Percentiles rank a stretch among this genome's conserved stretches.
Evolutionary conservation across 2,888 invertebrate genomes (phyloP).

Genomic region (Trichopoda pennipes): DNA sequence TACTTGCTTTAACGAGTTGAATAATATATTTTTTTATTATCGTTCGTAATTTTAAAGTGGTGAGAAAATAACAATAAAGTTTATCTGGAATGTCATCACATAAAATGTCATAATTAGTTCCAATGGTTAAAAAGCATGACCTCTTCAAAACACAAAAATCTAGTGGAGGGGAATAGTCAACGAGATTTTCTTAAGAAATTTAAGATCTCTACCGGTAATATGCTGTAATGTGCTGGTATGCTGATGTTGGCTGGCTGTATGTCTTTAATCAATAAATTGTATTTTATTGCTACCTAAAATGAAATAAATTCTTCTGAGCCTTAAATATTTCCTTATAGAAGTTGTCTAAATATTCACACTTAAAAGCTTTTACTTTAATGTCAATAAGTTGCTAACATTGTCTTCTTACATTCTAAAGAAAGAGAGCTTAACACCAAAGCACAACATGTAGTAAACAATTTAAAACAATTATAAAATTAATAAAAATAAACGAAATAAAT

Average conservation of each 20-base stretch:
- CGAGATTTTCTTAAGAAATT: not conserved
- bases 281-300: conserved; percentile 36
- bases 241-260: not conserved
- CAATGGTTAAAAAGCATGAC: conserved; percentile 27
- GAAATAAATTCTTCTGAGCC: conserved; percentile 34
- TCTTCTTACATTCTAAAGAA: too few species aligned
- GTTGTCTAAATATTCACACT: too few species aligned
- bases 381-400: too few species aligned
- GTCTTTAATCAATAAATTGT: conserved; percentile 41
- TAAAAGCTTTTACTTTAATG: too few species aligned
- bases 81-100: conserved; percentile 50
- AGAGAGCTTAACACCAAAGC: too few species aligned
- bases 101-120: conserved; percentile 53
- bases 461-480: too few species aligned
- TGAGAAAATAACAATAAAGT: conserved; percentile 54
- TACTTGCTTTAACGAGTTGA: not conserved
- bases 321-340: not conserved
- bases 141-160: too few species aligned
- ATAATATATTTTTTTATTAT: conserved; percentile 26
- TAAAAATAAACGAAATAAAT: too few species aligned
- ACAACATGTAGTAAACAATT: too few species aligned
- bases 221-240: not conserved
- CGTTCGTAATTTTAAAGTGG: conserved; percentile 39
- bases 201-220: conserved; percentile 19
- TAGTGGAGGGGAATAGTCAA: too few species aligned